A percentile compares a stretch with the other conserved stretches of the same genome.
phyloP scores from a whole-genome alignment of 2,797 vertebrate species.

The Otolemur crassicaudatus region DNA sequence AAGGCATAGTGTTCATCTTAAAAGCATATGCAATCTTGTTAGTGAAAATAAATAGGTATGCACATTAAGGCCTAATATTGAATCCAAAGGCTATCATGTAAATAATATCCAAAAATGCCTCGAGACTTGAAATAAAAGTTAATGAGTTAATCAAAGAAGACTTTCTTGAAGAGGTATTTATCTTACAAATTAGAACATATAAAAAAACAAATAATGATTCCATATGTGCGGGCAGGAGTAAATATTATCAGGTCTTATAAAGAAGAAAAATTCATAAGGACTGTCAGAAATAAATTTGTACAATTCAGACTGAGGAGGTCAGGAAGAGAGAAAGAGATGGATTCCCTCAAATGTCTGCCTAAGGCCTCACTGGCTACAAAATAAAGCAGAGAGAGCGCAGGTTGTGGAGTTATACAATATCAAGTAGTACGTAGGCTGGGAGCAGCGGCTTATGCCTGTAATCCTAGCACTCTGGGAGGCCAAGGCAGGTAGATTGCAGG shows the following conservation, averaged over 20 bases:
- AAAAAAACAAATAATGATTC: background rate
- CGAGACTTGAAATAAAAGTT: background rate
- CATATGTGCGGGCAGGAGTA: background rate
- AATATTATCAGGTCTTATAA: background rate
- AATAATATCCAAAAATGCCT: conserved; percentile 1
- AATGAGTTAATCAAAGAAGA: background rate
- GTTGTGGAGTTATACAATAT: background rate
- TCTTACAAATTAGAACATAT: background rate
- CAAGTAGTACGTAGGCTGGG: background rate
- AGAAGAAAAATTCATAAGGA: background rate
- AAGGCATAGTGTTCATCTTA: background rate
- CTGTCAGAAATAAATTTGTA: background rate
- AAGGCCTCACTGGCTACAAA: background rate
- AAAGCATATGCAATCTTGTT: background rate
- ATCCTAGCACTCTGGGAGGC: no score
- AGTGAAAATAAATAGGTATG: background rate
- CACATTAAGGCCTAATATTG: background rate
- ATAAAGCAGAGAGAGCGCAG: background rate
- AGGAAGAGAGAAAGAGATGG: background rate
- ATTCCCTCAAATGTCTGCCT: background rate
- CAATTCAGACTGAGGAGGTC: background rate
- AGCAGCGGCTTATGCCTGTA: no score
- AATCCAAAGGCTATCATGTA: conserved; percentile 4
- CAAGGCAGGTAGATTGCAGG: no score
- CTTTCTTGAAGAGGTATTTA: background rate